These are phyloP conservation scores for Vireo griseus DNA, from an alignment of 2,797 vertebrate species.

Conservation along the genomic window DNA sequence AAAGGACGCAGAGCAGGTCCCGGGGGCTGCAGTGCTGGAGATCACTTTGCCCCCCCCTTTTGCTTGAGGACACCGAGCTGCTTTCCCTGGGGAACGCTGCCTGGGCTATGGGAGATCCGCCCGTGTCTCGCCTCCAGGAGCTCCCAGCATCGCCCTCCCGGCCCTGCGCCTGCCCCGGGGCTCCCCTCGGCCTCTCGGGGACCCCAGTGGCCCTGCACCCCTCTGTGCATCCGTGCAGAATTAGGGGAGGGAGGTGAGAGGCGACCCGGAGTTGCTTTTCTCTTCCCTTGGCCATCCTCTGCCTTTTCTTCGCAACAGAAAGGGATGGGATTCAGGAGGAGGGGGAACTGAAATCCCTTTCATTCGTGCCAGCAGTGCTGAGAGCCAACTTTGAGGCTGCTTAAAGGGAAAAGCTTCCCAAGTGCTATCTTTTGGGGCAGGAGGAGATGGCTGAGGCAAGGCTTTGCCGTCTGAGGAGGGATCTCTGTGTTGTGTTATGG, in stretches of 20 bases:
- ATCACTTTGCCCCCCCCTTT: neutral
- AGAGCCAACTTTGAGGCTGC: slow-evolving; percentile 52
- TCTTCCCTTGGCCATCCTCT: neutral
- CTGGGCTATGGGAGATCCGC: neutral
- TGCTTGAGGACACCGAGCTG: neutral
- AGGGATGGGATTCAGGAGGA: slow-evolving; percentile 5
- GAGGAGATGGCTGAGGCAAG: neutral
- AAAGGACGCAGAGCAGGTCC: neutral
- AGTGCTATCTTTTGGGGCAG: neutral
- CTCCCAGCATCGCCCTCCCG: neutral
- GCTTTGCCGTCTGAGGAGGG: neutral
- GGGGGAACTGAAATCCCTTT: neutral
- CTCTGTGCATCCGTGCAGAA: neutral
- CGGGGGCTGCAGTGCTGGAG: neutral
- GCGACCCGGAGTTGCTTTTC: neutral
- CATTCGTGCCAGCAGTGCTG: neutral
- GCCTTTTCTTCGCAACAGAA: neutral
- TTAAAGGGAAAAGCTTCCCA: neutral
- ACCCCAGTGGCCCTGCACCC: neutral
- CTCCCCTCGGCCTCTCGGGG: neutral
- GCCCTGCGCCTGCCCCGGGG: neutral
- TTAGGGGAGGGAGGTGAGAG: neutral
- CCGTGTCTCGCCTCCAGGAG: neutral
- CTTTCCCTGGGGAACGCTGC: neutral
- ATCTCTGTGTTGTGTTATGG: neutral